Conservation (phyloP, 2,888 invertebrate species). For the Camptogramma bilineatum region DNA sequence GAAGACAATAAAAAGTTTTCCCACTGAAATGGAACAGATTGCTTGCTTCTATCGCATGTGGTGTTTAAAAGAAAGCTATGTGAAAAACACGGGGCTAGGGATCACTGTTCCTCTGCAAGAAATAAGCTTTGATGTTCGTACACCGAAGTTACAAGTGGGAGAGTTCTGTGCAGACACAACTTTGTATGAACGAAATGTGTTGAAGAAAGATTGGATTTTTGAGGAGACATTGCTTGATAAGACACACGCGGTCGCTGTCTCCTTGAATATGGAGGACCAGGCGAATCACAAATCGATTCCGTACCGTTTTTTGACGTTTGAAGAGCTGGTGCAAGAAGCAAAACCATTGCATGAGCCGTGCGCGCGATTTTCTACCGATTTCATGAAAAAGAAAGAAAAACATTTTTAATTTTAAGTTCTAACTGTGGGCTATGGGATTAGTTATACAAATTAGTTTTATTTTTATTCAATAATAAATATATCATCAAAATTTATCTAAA, state of each 20-base stretch:
- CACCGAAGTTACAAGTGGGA: slow-evolving; percentile 75
- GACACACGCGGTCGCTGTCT: slow-evolving; percentile 92
- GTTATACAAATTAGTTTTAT: slow-evolving; percentile 18
- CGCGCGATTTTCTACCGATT: slow-evolving; percentile 81
- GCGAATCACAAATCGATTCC: slow-evolving; percentile 46
- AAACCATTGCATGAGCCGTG: slow-evolving; percentile 78
- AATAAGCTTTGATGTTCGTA: slow-evolving; percentile 90
- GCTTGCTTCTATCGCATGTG: slow-evolving; percentile 94
- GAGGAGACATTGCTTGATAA: slow-evolving; percentile 92
- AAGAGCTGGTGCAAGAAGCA: slow-evolving; percentile 85
- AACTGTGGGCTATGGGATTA: slow-evolving; percentile 23
- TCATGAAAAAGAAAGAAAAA: slow-evolving; percentile 84
- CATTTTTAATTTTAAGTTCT: slow-evolving; percentile 41
- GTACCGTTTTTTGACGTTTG: slow-evolving; percentile 86
- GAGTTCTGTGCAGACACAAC: slow-evolving; percentile 86
- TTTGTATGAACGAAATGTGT: slow-evolving; percentile 86
- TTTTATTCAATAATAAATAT: slow-evolving; percentile 41
- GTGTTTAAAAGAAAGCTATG: slow-evolving; percentile 97
- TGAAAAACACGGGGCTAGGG: slow-evolving; percentile 95
- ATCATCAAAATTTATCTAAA: slow-evolving; percentile 31
- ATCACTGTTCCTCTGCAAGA: slow-evolving; percentile 91
- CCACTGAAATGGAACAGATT: slow-evolving; percentile 87
- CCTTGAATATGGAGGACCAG: slow-evolving; percentile 73
- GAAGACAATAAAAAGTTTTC: slow-evolving; percentile 87
- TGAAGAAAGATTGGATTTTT: slow-evolving; percentile 89